These are phyloP conservation scores for Pyrgilauda ruficollis DNA, from an alignment of 2,113 vertebrate genomes.

Conservation along the genomic window DNA sequence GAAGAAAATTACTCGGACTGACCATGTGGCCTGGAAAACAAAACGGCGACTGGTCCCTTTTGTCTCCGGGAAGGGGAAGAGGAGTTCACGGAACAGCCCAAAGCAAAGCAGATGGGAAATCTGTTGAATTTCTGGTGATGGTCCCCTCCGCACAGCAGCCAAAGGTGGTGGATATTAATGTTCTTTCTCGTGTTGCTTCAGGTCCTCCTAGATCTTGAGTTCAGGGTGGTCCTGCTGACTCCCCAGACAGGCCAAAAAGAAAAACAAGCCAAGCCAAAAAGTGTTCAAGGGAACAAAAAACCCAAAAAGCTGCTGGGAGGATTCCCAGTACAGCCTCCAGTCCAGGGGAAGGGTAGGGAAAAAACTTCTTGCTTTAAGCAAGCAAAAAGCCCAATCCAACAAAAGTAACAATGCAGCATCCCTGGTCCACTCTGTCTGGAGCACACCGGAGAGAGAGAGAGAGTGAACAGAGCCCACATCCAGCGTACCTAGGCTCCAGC, in stretches of 20 bases:
- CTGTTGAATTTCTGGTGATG: neutral
- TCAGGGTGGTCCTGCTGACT: accelerated
- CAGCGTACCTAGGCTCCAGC: accelerated
- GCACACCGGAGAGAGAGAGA: neutral
- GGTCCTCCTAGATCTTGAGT: neutral
- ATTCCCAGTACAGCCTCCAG: neutral
- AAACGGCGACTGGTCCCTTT: neutral
- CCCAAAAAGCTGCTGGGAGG: neutral
- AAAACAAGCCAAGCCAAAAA: neutral
- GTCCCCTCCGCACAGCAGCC: neutral
- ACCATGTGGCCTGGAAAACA: neutral
- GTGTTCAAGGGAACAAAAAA: neutral
- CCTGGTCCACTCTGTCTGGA: accelerated
- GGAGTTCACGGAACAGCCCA: neutral
- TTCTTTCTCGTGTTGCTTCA: neutral
- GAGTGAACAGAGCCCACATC: accelerated
- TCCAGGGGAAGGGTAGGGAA: too few species aligned
- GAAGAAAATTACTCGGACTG: neutral
- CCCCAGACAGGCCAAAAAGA: accelerated
- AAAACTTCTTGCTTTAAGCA: neutral
- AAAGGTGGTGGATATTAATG: neutral
- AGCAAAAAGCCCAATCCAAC: neutral
- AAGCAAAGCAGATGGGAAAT: neutral
- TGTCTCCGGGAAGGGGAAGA: neutral
- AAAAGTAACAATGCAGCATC: neutral